Base-by-base conservation (phyloP, 53 echinoderm and acorn worm species). In the Actinopyga echinites region DNA sequence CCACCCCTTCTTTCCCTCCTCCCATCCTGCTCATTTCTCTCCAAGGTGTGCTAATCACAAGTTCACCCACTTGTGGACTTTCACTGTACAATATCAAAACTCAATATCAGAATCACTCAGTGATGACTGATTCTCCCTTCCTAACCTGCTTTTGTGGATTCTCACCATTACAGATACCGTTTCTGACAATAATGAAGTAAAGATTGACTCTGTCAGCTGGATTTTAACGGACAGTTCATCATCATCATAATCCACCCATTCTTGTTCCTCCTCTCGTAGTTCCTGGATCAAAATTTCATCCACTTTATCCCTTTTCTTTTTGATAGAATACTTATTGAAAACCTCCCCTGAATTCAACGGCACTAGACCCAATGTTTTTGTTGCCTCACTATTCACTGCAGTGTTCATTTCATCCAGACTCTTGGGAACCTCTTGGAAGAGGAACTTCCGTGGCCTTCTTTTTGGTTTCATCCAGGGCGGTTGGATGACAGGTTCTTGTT, bases 391-490 rank as follows among this genome's bases (percentile, higher is more conserved):
- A 28, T 86, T 80, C 3, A 96, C 92, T 19, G 90, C 90, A 4
- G 57, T 36, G 0, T 71, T 82, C 42, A 94, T 88, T 43, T 96
- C 93, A 1, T 34, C 80, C 31, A 85, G 55, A 52, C 71, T 84
- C 74, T 66, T 65, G n/a, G 97, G 94, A 15, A 90, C 84, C 38
- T 88, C 83, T 54, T 87, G 65, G 42, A 91, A 90, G 83, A 91
- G 88, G 64, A 86, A 94, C 35, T 82, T 91, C 5, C 97, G 87
- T 17, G 92, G 92, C 25, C 86, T 79, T 21, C 92, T 83, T 75
- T 96, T 96, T 56, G 94, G 90, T 78, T 96, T 96, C 84, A 94
- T 96, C 97, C 97, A 96, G 5, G 90, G 90, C 4, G 93, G 89
- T 57, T 90, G 87, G 61, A 80, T 83, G 60, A 84, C 64, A 4